These are phyloP conservation scores for Drosophila affinis DNA, from an alignment of 2,888 invertebrate genomes.

Conservation along the genomic window DNA sequence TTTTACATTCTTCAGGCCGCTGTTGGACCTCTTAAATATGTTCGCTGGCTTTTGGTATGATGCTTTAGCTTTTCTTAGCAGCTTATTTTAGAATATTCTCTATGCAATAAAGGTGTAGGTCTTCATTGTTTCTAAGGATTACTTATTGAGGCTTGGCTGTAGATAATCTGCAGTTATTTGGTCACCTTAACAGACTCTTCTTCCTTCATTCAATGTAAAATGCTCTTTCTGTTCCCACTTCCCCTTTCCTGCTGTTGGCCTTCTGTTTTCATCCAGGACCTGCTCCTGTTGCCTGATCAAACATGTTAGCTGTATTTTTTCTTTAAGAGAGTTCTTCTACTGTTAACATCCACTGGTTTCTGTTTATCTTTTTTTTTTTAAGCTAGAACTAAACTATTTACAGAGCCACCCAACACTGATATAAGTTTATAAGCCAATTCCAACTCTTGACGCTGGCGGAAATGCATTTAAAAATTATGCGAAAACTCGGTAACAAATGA, in stretches of 20 bases:
- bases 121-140: too few relatives aligned
- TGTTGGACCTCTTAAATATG: not conserved
- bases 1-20: not conserved
- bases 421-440: conserved; percentile 53
- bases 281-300: not conserved
- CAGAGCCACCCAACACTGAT: not conserved
- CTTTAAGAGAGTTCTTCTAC: not conserved
- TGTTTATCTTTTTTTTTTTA: not conserved
- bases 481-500: conserved; percentile 54
- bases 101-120: too few relatives aligned
- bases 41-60: not conserved
- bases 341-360: not conserved
- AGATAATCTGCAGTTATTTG: too few relatives aligned
- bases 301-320: not conserved
- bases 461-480: conserved; percentile 69
- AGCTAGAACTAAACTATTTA: conserved; percentile 5
- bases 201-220: too few relatives aligned
- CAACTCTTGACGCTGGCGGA: conserved; percentile 46
- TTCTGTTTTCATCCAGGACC: not conserved
- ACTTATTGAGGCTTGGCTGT: too few relatives aligned
- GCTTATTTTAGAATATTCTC: too few relatives aligned
- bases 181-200: too few relatives aligned
- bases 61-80: too few relatives aligned
- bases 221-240: not conserved
- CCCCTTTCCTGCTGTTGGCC: not conserved